Percentiles rank a stretch among this genome's conserved stretches.
phyloP scores from a whole-genome alignment of 2,113 vertebrate species.

The Grantiella picta region DNA sequence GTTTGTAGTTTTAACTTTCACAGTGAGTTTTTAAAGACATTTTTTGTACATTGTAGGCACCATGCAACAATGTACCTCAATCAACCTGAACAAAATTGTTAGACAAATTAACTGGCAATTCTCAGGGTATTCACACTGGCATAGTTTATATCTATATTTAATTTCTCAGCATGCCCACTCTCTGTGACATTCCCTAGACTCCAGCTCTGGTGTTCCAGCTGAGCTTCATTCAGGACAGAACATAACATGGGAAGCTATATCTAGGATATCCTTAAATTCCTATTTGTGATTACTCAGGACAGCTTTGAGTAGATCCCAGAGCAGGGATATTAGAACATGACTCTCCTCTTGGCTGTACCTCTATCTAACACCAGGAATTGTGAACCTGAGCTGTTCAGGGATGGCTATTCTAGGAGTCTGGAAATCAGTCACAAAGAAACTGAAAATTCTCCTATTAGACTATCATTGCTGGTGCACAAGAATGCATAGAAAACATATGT shows the following conservation, averaged over 20 bases:
- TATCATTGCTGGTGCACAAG: not conserved
- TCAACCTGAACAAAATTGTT: not conserved
- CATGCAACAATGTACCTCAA: not conserved
- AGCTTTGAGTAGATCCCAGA: not conserved
- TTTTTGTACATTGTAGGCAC: not conserved
- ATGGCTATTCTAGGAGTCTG: not conserved
- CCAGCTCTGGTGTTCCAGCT: not conserved
- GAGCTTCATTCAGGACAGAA: not conserved
- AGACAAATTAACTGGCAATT: not conserved
- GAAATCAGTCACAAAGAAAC: not conserved
- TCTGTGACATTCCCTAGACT: not conserved
- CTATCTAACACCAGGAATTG: not conserved
- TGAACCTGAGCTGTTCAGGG: not conserved
- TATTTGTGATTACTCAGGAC: not conserved
- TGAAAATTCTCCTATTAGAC: not conserved
- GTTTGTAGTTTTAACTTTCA: not conserved
- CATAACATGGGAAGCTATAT: accelerated
- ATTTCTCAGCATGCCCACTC: not conserved
- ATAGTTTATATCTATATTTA: not conserved
- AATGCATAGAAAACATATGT: not conserved
- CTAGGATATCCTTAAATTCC: not conserved
- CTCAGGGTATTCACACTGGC: not conserved
- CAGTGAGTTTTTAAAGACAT: not conserved
- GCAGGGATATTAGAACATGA: not conserved
- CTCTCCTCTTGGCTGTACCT: not conserved